phyloP scores from a whole-genome alignment of 2,888 invertebrate species.

The Cyrtodaria siliqua region DNA sequence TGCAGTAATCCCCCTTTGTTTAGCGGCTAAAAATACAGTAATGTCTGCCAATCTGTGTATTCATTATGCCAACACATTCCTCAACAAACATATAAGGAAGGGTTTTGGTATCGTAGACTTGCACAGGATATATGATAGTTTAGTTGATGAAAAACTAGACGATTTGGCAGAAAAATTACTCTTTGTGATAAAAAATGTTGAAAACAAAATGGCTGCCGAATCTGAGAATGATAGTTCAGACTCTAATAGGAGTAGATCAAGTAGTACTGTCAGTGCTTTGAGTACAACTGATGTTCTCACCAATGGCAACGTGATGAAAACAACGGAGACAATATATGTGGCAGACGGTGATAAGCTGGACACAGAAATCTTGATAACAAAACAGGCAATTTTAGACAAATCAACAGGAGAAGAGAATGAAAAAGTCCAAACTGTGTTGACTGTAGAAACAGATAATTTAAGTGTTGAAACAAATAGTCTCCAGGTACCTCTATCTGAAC shows the following conservation, averaged over 20 bases:
- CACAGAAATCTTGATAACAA: not conserved
- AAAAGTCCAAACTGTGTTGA: not conserved
- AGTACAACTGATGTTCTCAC: not conserved
- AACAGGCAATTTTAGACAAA: not conserved
- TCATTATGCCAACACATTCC: slow-evolving; percentile 51
- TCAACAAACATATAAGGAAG: slow-evolving; percentile 47
- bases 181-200: slow-evolving; percentile 33
- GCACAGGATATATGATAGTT: slow-evolving; percentile 38
- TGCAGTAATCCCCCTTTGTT: slow-evolving; percentile 53
- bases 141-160: slow-evolving; percentile 27
- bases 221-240: slow-evolving; percentile 36
- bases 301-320: too few relatives aligned
- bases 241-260: slow-evolving; percentile 53
- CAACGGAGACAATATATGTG: too few relatives aligned
- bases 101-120: slow-evolving; percentile 41
- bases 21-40: slow-evolving; percentile 41
- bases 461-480: not conserved
- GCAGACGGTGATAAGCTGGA: not conserved
- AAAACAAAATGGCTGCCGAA: slow-evolving; percentile 35
- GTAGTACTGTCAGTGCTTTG: slow-evolving; percentile 42
- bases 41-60: slow-evolving; percentile 62
- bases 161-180: slow-evolving; percentile 39
- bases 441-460: not conserved
- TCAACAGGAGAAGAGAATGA: not conserved
- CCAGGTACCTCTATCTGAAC: too few relatives aligned